Percentiles rank a stretch among this genome's conserved stretches.
Conservation (phyloP, 2,797 vertebrate species). For the Phoeniculus purpureus region DNA sequence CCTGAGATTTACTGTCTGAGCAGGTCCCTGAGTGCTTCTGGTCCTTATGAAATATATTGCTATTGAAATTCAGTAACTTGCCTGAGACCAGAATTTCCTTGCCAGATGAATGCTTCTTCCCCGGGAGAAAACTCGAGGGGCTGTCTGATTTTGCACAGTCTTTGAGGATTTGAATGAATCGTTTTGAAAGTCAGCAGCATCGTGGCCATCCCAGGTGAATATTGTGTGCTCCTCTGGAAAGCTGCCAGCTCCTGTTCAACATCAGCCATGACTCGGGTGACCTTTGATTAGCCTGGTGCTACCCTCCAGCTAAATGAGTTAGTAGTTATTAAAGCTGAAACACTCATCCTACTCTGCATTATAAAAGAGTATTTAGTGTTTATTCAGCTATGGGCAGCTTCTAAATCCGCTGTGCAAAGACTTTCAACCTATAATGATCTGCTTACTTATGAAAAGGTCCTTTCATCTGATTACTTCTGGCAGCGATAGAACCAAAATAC, state of each 20-base stretch:
- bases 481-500: neutral
- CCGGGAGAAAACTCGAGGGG: neutral
- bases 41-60: neutral
- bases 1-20: neutral
- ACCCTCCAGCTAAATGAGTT: conserved; percentile 64
- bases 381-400: conserved; percentile 24
- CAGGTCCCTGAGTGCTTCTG: neutral
- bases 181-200: conserved; percentile 47
- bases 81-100: conserved; percentile 3
- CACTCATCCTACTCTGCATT: conserved; percentile 20
- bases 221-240: conserved; percentile 15
- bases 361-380: conserved; percentile 44
- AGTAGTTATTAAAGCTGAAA: conserved; percentile 60
- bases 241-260: conserved; percentile 62
- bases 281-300: conserved; percentile 68
- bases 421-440: neutral
- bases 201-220: conserved; percentile 35
- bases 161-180: conserved; percentile 51
- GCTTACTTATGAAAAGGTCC: neutral
- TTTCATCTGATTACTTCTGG: neutral
- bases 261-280: conserved; percentile 14
- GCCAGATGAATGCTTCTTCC: neutral
- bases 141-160: conserved; percentile 11
- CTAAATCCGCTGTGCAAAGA: neutral
- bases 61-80: neutral